phyloP scores from a whole-genome alignment of 2,797 vertebrate species.

The Numenius phaeopus region DNA sequence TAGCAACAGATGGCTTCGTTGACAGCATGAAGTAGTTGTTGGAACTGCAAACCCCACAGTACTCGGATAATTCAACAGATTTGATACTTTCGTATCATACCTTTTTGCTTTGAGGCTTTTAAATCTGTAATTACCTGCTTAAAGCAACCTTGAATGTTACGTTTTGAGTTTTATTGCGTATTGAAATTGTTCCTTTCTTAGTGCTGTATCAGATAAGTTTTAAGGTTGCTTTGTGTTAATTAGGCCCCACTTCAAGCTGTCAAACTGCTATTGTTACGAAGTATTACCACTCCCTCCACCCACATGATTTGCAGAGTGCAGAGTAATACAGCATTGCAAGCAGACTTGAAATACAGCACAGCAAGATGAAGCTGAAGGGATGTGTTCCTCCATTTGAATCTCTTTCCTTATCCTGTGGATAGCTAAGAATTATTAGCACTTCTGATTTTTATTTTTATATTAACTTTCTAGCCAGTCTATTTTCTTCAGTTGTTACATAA shows the following conservation, averaged over 20 bases:
- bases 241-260: constrained; percentile 52
- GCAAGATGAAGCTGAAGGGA: constrained; percentile 31
- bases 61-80: not conserved
- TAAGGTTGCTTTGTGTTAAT: constrained; percentile 63
- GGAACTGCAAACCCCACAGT: constrained; percentile 29
- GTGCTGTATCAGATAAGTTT: not conserved
- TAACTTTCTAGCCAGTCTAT: not conserved
- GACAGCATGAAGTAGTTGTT: constrained; percentile 48
- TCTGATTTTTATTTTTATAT: not conserved
- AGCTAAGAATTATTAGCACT: not conserved
- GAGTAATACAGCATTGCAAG: constrained; percentile 48
- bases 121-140: not conserved
- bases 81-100: not conserved
- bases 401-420: not conserved
- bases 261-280: constrained; percentile 64
- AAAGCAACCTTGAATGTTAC: not conserved
- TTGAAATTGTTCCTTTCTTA: constrained; percentile 33
- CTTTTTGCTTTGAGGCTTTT: constrained; percentile 1
- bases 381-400: not conserved
- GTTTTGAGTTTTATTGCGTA: not conserved
- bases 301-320: constrained; percentile 51
- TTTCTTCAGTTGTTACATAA: not conserved
- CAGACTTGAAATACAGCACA: constrained; percentile 45
- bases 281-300: constrained; percentile 68
- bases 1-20: constrained; percentile 71